These are phyloP conservation scores for Pterois miles DNA, from an alignment of 2,797 vertebrate genomes.

Conservation along the genomic window DNA sequence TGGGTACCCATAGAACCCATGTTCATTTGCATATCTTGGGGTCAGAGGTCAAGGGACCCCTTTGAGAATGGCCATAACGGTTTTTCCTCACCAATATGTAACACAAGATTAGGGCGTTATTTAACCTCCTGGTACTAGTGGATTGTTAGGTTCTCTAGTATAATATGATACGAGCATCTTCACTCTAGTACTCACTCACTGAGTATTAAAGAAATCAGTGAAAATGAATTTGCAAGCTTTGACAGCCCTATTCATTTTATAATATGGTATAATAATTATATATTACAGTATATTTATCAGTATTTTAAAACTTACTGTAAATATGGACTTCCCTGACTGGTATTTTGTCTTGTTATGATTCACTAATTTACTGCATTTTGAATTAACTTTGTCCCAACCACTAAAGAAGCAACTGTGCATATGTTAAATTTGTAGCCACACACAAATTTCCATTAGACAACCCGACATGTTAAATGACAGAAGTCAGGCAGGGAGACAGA, in stretches of 20 bases:
- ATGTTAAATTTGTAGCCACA: neutral
- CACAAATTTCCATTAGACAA: neutral
- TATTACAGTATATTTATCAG: neutral
- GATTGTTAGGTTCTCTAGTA: no score
- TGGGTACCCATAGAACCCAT: no score
- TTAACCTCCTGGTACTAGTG: fast-evolving
- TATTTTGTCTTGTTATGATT: neutral
- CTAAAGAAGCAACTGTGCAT: neutral
- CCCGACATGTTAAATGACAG: neutral
- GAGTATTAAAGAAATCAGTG: fast-evolving
- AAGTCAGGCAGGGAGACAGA: constrained; percentile 29
- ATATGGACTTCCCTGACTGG: neutral
- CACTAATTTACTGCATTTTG: neutral
- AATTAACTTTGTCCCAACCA: neutral
- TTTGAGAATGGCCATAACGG: no score
- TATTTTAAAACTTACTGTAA: neutral
- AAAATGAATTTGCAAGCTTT: no score
- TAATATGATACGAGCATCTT: no score
- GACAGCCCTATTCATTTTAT: no score
- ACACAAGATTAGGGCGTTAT: no score
- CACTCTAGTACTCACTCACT: no score
- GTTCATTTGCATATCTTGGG: no score
- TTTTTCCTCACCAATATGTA: no score
- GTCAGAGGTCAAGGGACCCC: no score
- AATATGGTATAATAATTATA: neutral